Evolutionary conservation across 2,797 vertebrate genomes (phyloP).

Genomic region (Enteromius mattozi): DNA sequence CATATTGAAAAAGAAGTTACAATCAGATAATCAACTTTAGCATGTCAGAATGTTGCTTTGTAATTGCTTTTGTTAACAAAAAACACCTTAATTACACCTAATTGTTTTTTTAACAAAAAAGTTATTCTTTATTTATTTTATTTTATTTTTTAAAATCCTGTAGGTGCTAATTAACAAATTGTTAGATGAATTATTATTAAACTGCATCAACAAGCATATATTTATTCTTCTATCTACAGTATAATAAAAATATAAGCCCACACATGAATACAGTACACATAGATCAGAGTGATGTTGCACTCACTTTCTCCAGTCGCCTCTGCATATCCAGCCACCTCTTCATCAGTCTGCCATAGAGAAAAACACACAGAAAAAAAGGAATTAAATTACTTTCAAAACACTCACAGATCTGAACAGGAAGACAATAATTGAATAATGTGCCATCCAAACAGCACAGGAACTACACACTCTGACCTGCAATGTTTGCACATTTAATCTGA

Average conservation of each 20-base stretch:
- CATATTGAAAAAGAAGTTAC: slow-evolving; percentile 50
- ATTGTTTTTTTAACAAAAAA: too few species aligned
- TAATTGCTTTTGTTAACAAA: too few species aligned
- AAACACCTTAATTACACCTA: too few species aligned
- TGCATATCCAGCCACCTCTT: slow-evolving; percentile 77
- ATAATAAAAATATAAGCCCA: slow-evolving; percentile 1
- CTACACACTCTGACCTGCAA: not conserved
- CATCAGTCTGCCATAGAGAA: slow-evolving; percentile 77
- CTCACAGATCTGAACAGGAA: not conserved
- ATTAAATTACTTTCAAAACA: not conserved
- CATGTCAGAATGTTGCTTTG: not conserved
- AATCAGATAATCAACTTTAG: not conserved
- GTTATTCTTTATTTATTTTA: too few species aligned
- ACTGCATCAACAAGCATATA: not conserved
- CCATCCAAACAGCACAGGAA: not conserved
- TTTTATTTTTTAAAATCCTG: too few species aligned
- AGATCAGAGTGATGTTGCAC: slow-evolving; percentile 60
- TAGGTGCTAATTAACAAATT: too few species aligned
- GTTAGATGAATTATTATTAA: not conserved
- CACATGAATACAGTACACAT: not conserved
- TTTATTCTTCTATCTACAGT: not conserved
- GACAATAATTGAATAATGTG: not conserved
- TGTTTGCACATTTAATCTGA: not conserved
- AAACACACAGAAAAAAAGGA: slow-evolving; percentile 27
- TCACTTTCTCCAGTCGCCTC: slow-evolving; percentile 83